These are phyloP conservation scores for Leguminivora glycinivorella DNA, from an alignment of 1,140 invertebrate species.

Conservation along the genomic window DNA sequence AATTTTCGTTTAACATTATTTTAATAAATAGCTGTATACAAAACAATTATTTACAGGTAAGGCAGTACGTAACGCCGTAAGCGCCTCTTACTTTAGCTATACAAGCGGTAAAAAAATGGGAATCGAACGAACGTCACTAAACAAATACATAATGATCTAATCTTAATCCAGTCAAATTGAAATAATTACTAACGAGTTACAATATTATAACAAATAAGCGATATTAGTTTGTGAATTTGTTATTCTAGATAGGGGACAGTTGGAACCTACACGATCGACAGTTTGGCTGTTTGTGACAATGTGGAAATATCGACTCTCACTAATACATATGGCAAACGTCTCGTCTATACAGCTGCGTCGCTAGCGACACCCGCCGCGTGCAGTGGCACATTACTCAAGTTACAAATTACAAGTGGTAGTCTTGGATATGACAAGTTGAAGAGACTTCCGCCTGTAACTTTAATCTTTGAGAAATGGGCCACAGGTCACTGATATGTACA, in stretches of 20 bases:
- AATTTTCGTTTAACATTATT: constrained; percentile 76
- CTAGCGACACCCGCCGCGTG: no score
- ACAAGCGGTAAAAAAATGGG: constrained; percentile 75
- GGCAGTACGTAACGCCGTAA: constrained; percentile 76
- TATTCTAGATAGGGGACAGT: constrained; percentile 54
- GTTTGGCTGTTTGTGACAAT: constrained; percentile 46
- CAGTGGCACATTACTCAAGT: no score
- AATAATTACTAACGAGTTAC: constrained; percentile 73
- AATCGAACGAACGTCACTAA: constrained; percentile 62
- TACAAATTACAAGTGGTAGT: no score
- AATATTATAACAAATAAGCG: constrained; percentile 71
- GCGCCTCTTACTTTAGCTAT: constrained; percentile 75
- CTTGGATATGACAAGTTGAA: no score
- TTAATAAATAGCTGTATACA: constrained; percentile 80
- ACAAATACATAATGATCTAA: constrained; percentile 62
- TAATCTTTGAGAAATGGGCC: no score
- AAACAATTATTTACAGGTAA: constrained; percentile 79
- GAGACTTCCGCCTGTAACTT: no score
- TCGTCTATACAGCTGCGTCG: constrained; percentile 44
- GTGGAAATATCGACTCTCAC: constrained; percentile 66
- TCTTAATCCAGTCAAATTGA: constrained; percentile 67
- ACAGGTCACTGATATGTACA: not conserved
- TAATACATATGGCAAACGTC: constrained; percentile 72
- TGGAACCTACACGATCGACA: constrained; percentile 41
- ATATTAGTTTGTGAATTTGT: constrained; percentile 76